phyloP scores from a whole-genome alignment of 2,113 vertebrate genomes.

The Channa argus region DNA sequence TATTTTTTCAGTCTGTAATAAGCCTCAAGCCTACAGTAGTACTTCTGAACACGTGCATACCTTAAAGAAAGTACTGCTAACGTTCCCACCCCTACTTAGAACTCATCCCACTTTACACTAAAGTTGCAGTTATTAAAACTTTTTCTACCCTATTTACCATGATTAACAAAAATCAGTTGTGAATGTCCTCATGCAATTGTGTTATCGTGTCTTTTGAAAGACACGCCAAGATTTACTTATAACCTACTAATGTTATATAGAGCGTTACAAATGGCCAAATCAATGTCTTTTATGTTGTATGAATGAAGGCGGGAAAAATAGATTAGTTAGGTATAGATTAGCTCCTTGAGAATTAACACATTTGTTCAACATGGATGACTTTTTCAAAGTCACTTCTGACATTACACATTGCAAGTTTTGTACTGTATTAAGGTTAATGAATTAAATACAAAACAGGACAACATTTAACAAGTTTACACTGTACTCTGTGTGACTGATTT shows the following conservation, averaged over 20 bases:
- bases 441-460: neutral
- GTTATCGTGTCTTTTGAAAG: conserved; percentile 16
- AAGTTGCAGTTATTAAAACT: neutral
- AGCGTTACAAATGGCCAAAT: conserved; percentile 68
- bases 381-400: conserved; percentile 40
- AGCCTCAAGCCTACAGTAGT: too few species aligned
- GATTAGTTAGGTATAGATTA: conserved; percentile 52
- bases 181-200: neutral
- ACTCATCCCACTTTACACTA: neutral
- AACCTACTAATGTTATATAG: conserved; percentile 48
- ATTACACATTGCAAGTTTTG: neutral
- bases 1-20: too few species aligned
- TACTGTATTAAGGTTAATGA: neutral
- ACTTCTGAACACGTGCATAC: too few species aligned
- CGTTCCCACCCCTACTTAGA: neutral
- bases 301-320: conserved; percentile 22
- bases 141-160: too few species aligned
- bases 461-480: too few species aligned
- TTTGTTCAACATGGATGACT: neutral
- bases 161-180: neutral
- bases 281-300: conserved; percentile 52
- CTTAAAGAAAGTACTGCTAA: too few species aligned
- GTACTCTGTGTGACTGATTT: too few species aligned
- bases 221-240: conserved; percentile 10
- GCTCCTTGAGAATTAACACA: neutral